These are phyloP conservation scores for Podiceps cristatus DNA, from an alignment of 2,113 vertebrate species.

Conservation along the genomic window DNA sequence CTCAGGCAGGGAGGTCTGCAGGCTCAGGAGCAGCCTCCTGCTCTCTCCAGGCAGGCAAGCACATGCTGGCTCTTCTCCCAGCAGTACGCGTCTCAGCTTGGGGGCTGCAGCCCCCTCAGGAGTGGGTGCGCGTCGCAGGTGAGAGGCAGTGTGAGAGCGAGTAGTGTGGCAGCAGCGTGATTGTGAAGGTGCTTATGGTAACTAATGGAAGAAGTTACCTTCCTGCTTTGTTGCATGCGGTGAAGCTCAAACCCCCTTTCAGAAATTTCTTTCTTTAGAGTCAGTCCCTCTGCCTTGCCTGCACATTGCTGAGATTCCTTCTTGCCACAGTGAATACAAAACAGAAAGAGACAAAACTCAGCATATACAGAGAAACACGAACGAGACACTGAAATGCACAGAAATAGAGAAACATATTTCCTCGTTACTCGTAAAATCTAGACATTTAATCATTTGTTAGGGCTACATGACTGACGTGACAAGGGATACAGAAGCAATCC, in stretches of 20 bases:
- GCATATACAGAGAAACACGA: neutral
- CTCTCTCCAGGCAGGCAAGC: neutral
- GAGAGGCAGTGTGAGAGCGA: rapidly evolving
- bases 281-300: neutral
- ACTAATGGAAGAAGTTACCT: neutral
- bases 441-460: rapidly evolving
- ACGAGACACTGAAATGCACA: neutral
- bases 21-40: neutral
- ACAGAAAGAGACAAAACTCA: neutral
- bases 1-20: neutral
- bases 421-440: neutral
- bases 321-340: neutral
- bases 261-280: neutral
- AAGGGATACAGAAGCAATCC: neutral
- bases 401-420: neutral
- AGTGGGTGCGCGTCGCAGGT: rapidly evolving
- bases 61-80: neutral
- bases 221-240: neutral
- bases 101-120: neutral
- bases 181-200: rapidly evolving
- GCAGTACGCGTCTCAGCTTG: rapidly evolving
- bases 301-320: neutral
- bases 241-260: neutral
- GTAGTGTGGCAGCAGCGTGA: rapidly evolving
- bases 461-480: neutral